A percentile compares a stretch with the other conserved stretches of the same genome.
phyloP scores from a whole-genome alignment of 1,140 invertebrate genomes.

The Zaprionus ghesquierei region DNA sequence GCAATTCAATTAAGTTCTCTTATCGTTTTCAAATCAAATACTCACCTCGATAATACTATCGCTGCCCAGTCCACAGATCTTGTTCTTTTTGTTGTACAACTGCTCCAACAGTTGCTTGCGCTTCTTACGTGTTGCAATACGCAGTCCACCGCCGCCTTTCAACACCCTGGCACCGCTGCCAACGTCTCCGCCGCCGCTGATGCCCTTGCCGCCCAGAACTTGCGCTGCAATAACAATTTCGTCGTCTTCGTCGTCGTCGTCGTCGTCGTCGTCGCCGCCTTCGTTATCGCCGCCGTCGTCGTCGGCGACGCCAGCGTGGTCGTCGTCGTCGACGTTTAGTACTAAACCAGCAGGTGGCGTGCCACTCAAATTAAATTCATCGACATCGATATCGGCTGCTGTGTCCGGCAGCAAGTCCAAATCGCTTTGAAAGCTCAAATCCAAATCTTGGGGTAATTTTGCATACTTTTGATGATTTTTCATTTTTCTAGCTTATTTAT shows the following conservation, averaged over 20 bases:
- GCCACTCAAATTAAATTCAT: slow-evolving; percentile 60
- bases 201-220: slow-evolving; percentile 19
- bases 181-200: slow-evolving; percentile 24
- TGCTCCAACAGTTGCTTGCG: slow-evolving; percentile 50
- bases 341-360: slow-evolving; percentile 53
- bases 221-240: slow-evolving; percentile 66
- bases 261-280: slow-evolving; percentile 2
- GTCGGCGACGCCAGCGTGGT: slow-evolving; percentile 35
- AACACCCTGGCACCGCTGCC: slow-evolving; percentile 12
- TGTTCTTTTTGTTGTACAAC: slow-evolving; percentile 49
- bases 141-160: slow-evolving; percentile 40
- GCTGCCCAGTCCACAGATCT: slow-evolving; percentile 71
- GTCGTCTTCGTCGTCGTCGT: slow-evolving; percentile 53
- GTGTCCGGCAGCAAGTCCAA: slow-evolving; percentile 74
- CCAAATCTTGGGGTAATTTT: slow-evolving; percentile 80
- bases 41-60: slow-evolving; percentile 77
- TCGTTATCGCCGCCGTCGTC: slow-evolving; percentile 7
- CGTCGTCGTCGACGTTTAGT: slow-evolving; percentile 40
- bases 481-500: slow-evolving; percentile 64
- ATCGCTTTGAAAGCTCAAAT: slow-evolving; percentile 78
- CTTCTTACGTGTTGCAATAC: slow-evolving; percentile 55
- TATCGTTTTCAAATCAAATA: slow-evolving; percentile 27
- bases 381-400: slow-evolving; percentile 65
- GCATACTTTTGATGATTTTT: slow-evolving; percentile 81
- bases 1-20: not conserved